Evolutionary conservation across 2,888 invertebrate species (phyloP).

Genomic region (Lepidochrysops patricia): DNA sequence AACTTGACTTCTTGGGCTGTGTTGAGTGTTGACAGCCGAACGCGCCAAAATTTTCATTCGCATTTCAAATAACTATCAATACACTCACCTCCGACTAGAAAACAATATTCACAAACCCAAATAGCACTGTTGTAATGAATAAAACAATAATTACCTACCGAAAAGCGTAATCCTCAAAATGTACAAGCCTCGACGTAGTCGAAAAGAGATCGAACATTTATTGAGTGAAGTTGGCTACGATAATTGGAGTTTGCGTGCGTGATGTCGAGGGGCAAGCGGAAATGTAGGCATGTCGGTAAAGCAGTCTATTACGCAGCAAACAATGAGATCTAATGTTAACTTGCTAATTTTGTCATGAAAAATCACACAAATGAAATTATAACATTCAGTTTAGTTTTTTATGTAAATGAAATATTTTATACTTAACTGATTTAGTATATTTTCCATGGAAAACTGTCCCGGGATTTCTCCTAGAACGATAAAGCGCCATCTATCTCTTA

Average conservation of each 20-base stretch:
- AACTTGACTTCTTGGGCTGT: conserved; percentile 41
- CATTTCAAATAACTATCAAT: conserved; percentile 32
- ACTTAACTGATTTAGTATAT: neutral
- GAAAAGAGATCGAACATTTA: conserved; percentile 69
- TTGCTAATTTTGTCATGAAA: neutral
- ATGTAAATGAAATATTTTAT: neutral
- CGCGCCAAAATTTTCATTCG: conserved; percentile 61
- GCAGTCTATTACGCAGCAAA: conserved; percentile 56
- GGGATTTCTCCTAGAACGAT: neutral
- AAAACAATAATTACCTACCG: conserved; percentile 71
- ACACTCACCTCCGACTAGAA: conserved; percentile 38
- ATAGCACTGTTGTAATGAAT: conserved; percentile 36
- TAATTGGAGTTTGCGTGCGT: conserved; percentile 53
- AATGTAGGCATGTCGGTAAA: conserved; percentile 48
- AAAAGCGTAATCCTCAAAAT: conserved; percentile 62
- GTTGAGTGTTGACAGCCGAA: conserved; percentile 64
- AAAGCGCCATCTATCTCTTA: neutral
- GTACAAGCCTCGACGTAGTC: conserved; percentile 68
- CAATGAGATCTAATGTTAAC: conserved; percentile 19
- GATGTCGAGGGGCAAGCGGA: conserved; percentile 69
- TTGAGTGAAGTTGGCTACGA: conserved; percentile 60
- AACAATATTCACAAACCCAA: conserved; percentile 28
- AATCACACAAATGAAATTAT: neutral
- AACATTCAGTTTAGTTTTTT: neutral
- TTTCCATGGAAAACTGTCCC: neutral